These are phyloP conservation scores for Aporophyla nigra DNA, from an alignment of 2,888 invertebrate genomes.

Conservation along the genomic window DNA sequence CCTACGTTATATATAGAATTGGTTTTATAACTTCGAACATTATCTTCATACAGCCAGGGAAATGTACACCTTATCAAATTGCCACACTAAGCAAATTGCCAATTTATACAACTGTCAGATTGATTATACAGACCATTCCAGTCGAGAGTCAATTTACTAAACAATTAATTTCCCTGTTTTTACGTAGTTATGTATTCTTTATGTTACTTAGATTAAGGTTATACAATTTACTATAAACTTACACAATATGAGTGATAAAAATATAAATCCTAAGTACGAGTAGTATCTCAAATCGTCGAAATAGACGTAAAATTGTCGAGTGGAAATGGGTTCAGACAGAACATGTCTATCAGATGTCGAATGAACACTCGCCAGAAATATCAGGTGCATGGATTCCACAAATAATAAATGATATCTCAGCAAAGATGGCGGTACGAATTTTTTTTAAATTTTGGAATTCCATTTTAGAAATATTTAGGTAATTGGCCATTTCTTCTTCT, in stretches of 20 bases:
- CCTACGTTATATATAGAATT: not conserved
- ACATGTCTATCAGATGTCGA: slow-evolving; percentile 35
- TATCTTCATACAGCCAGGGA: not conserved
- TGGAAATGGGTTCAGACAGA: slow-evolving; percentile 1
- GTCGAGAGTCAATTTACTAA: not conserved
- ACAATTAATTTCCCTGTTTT: not conserved
- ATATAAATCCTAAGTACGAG: not conserved
- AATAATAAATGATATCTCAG: not conserved
- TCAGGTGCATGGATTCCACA: slow-evolving; percentile 1
- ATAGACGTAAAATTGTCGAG: not conserved
- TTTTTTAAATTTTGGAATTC: not conserved
- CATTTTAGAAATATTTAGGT: not conserved
- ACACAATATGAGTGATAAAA: not conserved
- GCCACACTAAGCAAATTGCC: not conserved
- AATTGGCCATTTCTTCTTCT: not conserved
- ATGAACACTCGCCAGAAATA: slow-evolving; percentile 43
- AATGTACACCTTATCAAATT: not conserved
- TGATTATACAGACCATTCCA: not conserved
- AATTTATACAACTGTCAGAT: not conserved
- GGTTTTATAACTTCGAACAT: not conserved
- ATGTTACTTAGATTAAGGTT: not conserved
- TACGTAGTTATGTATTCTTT: not conserved
- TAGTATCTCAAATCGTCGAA: slow-evolving; percentile 5
- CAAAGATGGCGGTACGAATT: not conserved
- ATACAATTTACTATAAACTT: too few species aligned